Evolutionary conservation across 2,113 vertebrate species (phyloP), one percentile per base, ranked within the genome.

Genomic region (Colossoma macropomum): DNA sequence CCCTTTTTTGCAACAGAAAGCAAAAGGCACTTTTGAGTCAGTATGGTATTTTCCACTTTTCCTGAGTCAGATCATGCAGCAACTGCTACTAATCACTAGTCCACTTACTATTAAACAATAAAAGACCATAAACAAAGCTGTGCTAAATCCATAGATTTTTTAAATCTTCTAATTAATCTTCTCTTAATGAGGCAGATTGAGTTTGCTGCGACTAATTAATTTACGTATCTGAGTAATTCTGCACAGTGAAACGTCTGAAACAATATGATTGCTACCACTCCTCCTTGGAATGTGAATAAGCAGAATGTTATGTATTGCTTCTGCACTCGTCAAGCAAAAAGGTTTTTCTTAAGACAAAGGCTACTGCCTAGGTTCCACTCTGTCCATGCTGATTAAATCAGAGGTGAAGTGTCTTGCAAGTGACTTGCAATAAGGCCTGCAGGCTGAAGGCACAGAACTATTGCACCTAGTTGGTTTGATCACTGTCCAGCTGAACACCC

Each of bases 1-100:
- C 3, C 7, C 1, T 0, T 9, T 17, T 50, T 8, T 1, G 0
- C 12, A 56, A 54, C 30, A 0, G 27, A 28, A 59, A 63, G 10
- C 69, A 27, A n/a, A 70, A 70, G 30, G 72, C 83, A 80, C 63
- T 52, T 62, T 32, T 32, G 27, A 68, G n/a, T 1, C 17, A 41
- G 16, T 12, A 68, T 27, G 48, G 48, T 38, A 12, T 30, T 32
- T 1, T 2, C 21, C 50, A 23, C n/a, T n/a, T 66, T 79, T 80
- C 50, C 2, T 75, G 72, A 69, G 52, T 15, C 32, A 12, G 28
- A 11, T 19, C 30, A 23, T 52, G 13, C 52, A 62, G 72, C 3
- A 68, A n/a, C 41, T 65, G 27, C 38, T 13, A 10, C 69, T 34
- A 78, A 11, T n/a, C 5, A 63, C 1, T 27, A 30, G 32, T 10